These are phyloP conservation scores for Anodontia alba DNA, from an alignment of 2,888 invertebrate species.

Conservation along the genomic window DNA sequence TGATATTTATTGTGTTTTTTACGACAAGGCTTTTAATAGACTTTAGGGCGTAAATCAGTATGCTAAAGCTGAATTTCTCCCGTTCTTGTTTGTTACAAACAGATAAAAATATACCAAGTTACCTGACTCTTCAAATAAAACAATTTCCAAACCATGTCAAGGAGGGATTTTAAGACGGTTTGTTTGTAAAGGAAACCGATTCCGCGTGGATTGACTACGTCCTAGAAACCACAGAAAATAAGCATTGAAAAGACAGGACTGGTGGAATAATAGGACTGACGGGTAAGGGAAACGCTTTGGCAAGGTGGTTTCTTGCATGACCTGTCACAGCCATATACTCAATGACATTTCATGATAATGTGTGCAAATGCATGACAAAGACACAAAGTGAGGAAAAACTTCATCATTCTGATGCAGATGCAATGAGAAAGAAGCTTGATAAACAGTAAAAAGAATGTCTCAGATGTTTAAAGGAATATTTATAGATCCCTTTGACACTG, in stretches of 20 bases:
- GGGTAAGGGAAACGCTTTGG: slow-evolving; percentile 20
- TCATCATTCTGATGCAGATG: no score
- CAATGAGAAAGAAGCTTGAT: no score
- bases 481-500: neutral
- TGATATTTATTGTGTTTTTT: no score
- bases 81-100: slow-evolving; percentile 33
- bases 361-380: no score
- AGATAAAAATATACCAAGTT: slow-evolving; percentile 25
- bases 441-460: neutral
- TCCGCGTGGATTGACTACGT: slow-evolving; percentile 34
- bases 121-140: slow-evolving; percentile 31
- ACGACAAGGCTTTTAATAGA: no score
- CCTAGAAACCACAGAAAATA: slow-evolving; percentile 33
- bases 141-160: slow-evolving; percentile 22
- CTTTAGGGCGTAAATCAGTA: no score
- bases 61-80: slow-evolving; percentile 18
- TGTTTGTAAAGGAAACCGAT: slow-evolving; percentile 27
- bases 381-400: no score
- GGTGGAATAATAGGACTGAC: slow-evolving; percentile 37
- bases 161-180: slow-evolving; percentile 21
- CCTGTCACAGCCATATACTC: slow-evolving; percentile 27
- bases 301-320: slow-evolving; percentile 32
- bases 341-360: neutral
- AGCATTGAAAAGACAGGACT: slow-evolving; percentile 9
- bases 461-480: neutral